phyloP scores from a whole-genome alignment of 1,140 invertebrate species.

The Cydia pomonella region DNA sequence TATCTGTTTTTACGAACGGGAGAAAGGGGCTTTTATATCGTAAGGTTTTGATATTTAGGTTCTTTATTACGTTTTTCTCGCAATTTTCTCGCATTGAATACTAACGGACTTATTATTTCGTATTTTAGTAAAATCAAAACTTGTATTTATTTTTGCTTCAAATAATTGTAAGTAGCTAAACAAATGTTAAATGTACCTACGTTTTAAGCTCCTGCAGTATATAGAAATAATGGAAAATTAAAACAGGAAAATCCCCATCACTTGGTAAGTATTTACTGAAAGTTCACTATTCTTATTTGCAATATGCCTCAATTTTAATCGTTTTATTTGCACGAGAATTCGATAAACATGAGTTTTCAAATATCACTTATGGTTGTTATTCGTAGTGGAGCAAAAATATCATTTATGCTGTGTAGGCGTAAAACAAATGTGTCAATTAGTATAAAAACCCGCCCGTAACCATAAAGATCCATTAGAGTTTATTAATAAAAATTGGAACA shows the following conservation, averaged over 20 bases:
- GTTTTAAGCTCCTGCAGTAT: no score
- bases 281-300: no score
- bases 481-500: conserved; percentile 2
- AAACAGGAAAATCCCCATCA: no score
- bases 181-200: no score
- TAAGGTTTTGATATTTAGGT: neutral
- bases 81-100: neutral
- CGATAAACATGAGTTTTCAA: no score
- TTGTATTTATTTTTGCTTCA: neutral
- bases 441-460: neutral
- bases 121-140: neutral
- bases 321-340: no score
- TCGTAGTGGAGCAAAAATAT: no score
- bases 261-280: no score
- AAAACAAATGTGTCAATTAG: neutral
- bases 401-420: neutral
- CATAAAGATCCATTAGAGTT: neutral
- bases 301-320: no score
- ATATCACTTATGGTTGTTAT: no score
- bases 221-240: no score
- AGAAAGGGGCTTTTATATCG: neutral
- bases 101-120: neutral
- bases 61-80: neutral
- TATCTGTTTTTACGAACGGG: conserved; percentile 11
- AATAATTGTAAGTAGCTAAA: no score